Percentiles rank a stretch among this genome's conserved stretches.
Evolutionary conservation across 2,797 vertebrate genomes (phyloP).

Genomic region (Sebastes nivosus): DNA sequence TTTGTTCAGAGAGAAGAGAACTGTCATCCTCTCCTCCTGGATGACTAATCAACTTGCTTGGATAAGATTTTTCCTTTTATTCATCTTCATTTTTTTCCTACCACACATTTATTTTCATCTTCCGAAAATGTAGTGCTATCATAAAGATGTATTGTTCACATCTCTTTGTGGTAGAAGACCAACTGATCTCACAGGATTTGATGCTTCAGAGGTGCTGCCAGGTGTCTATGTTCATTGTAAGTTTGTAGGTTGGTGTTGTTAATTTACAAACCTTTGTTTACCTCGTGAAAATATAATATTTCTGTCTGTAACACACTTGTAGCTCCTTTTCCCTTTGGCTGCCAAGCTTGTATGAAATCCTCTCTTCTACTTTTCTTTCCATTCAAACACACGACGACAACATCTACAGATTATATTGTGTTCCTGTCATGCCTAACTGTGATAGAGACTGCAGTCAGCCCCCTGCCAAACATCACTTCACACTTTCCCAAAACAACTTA

Average conservation of each 20-base stretch:
- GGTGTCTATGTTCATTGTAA: background rate
- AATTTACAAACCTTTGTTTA: slow-evolving; percentile 1
- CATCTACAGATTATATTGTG: background rate
- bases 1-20: background rate
- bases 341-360: background rate
- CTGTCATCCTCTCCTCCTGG: background rate
- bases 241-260: background rate
- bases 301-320: background rate
- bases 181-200: background rate
- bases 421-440: background rate
- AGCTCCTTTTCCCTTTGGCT: background rate
- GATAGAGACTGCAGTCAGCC: background rate
- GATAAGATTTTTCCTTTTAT: background rate
- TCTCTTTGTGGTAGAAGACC: background rate
- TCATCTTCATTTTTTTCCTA: background rate
- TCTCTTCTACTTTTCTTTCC: too few relatives aligned
- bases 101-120: background rate
- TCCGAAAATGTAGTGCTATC: too few relatives aligned
- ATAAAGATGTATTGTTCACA: background rate
- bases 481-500: background rate
- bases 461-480: background rate
- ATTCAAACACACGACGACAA: background rate
- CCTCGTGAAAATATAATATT: background rate
- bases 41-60: background rate
- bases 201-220: background rate